Evolutionary conservation across 2,888 invertebrate genomes (phyloP), one percentile per base, ranked within the genome.

Genomic region (Pogonocherus hispidulus): DNA sequence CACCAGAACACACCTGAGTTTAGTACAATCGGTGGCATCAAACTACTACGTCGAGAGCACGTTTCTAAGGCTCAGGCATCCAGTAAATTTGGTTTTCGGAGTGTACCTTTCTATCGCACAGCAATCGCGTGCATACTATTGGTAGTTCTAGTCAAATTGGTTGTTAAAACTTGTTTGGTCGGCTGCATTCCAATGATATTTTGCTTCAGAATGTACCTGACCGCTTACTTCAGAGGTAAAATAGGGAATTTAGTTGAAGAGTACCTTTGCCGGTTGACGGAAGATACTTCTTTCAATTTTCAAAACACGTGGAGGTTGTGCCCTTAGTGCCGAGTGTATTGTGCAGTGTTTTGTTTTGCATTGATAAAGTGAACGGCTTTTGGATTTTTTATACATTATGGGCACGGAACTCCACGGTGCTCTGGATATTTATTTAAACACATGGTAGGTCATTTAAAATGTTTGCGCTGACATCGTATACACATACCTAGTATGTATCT

Each of bases 1-100:
- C 86, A 86, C 86, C 86, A 85, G 86, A 84, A 85, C 85, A 85
- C 86, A 86, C 86, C 86, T 86, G 86, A 84, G 84, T 83, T 82
- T 78, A 70, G 83, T 84, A 84, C 83, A 85, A 62, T 83, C 83
- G 23, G 54, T 32, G 69, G 6, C 14, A 68, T 60, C 76, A 79
- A 73, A 72, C 77, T 71, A 69, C 73, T 73, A 75, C 72, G 66
- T 55, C 44, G 11, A 2, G 35, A 69, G 56, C 71, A 69, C 69
- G 68, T 56, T 72, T 57, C 62, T 54, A 60, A 27, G 44, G 57
- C 47, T 52, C 54, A 41, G 69, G 64, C 68, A 67, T 78, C 76
- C 75, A 74, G 72, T 76, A 75, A 78, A 71, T 74, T 80, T 78
- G 52, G 57, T 14, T 23, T 60, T 35, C 52, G 52, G 81, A 80